Conservation (phyloP, 2,113 vertebrate genomes). For the pig (Sus scrofa) region T2T-Sscrofa CM000826.6:37485501-37486000, state of each 20-base stretch:
- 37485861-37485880: conserved; percentile 30
- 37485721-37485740: neutral
- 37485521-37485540: neutral
- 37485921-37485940: neutral
- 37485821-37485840: neutral
- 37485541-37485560: conserved; percentile 8
- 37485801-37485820: neutral
- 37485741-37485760: neutral
- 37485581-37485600: conserved; percentile 49
- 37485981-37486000: neutral
- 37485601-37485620: conserved; percentile 36
- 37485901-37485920: neutral
- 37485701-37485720: conserved; percentile 16
- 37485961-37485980: neutral
- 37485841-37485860: neutral
- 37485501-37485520: neutral
- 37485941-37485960: neutral
- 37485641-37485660: conserved; percentile 12
- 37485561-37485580: conserved; percentile 54
- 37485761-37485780: neutral
- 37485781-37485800: conserved; percentile 35
- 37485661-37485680: conserved; percentile 33
- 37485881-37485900: neutral
- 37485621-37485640: conserved; percentile 13
- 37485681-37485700: conserved; percentile 44